Base-by-base conservation (phyloP, 1,140 invertebrate species). In the Andrena cerasifolii region DNA sequence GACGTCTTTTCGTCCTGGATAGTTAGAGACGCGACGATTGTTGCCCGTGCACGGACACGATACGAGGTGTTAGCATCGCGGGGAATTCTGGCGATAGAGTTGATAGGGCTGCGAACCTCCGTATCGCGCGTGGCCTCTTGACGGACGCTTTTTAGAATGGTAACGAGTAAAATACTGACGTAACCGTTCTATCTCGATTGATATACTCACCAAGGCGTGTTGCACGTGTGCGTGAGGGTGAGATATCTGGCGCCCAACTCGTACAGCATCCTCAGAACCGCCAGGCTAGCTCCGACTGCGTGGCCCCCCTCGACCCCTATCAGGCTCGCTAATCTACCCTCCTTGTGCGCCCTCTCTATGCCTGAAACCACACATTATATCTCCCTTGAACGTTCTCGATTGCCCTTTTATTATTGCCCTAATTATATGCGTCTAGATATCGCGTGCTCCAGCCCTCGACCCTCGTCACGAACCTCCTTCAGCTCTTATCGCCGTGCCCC, bases 231-330 rank as follows among this genome's bases (percentile, higher is more conserved):
- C 3, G 96, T 97, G 6, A 97, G 93, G 40, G 97, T 97, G 92
- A 98, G 94, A 90, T 97, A 97, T 75, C 97, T 94, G 3, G 96
- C 96, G 12, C 97, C 97, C 28, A 97, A 93, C 71, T 96, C 95
- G 90, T 98, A 97, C 90, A 96, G 96, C 93, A 96, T 96, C 59
- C 97, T 93, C 51, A 98, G 93, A 7, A 96, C 95, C 10, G 96
- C 96, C 26, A 97, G 92, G 80, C 96, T 97, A 87, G 96, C 96
- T 75, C 96, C 96, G 62, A 98, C 96, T 40, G 96, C 95, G 90
- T 97, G 97, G 31, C 97, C 97, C 45, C 97, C 96, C 92, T 97
- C 96, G 53, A 97, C 94, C 16, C 96, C 96, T 86, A 97, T 96
- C 72, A 97, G 91, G 78, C 95, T 96, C 58, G 94, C 95, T 81